Evolutionary conservation across 2,113 vertebrate species (phyloP).

Genomic region (Amblyopsis rosae): DNA sequence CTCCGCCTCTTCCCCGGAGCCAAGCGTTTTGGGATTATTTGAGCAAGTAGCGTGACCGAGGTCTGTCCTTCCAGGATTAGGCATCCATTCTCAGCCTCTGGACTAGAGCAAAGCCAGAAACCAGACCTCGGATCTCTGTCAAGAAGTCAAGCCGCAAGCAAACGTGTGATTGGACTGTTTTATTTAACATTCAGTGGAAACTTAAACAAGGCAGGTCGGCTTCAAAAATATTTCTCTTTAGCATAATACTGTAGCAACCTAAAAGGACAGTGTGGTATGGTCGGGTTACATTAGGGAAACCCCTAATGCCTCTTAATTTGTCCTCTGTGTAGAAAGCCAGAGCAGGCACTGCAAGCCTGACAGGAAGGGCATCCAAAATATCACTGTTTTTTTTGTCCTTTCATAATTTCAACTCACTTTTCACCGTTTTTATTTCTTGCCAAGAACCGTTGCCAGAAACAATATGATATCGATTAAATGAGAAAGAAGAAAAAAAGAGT

Average conservation of each 20-base stretch:
- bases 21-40: conserved; percentile 50
- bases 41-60: conserved; percentile 45
- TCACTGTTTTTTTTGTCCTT: conserved; percentile 9
- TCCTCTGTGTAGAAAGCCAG: neutral
- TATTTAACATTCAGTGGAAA: conserved; percentile 27
- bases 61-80: conserved; percentile 50
- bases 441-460: conserved; percentile 24
- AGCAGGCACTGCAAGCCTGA: neutral
- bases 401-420: conserved; percentile 17
- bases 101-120: conserved; percentile 43
- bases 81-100: conserved; percentile 44
- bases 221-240: conserved; percentile 23
- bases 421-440: conserved; percentile 12
- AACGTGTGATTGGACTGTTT: conserved; percentile 23
- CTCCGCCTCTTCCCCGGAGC: conserved; percentile 36
- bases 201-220: conserved; percentile 33
- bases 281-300: too few species aligned
- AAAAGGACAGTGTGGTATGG: conserved; percentile 7
- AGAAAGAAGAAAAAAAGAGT: neutral
- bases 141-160: conserved; percentile 26
- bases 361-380: conserved; percentile 6
- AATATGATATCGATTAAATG: conserved; percentile 17
- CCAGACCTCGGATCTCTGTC: conserved; percentile 24
- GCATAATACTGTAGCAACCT: conserved; percentile 31
- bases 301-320: too few species aligned